Conservation (phyloP, 2,888 invertebrate species). For the Cosmia trapezina region DNA sequence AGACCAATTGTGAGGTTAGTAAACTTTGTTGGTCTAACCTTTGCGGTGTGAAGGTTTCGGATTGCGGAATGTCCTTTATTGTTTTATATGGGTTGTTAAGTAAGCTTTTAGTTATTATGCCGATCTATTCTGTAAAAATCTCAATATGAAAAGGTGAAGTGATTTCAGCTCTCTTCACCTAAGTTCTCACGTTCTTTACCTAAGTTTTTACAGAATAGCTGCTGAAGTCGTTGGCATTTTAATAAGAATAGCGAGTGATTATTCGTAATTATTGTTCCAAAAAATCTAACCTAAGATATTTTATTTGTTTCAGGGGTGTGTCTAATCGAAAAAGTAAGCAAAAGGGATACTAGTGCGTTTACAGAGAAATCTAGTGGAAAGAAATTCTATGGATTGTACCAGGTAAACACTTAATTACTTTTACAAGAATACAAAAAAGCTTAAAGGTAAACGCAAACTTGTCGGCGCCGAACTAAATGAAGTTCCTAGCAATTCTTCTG, state of each 20-base stretch:
- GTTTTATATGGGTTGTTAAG: background rate
- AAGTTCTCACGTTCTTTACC: background rate
- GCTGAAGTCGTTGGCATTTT: background rate
- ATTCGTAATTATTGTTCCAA: background rate
- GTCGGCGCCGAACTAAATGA: too few relatives aligned
- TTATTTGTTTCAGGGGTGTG: conserved; percentile 83
- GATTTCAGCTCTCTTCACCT: background rate
- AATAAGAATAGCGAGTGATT: too few relatives aligned
- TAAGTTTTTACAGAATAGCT: background rate
- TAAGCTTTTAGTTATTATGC: too few relatives aligned
- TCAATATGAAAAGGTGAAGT: background rate
- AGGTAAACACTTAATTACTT: conserved; percentile 71
- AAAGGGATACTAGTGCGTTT: conserved; percentile 78
- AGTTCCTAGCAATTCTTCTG: too few relatives aligned
- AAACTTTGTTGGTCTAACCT: conserved; percentile 18
- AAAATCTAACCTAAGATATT: background rate
- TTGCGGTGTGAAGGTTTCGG: conserved; percentile 2
- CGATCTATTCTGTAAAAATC: background rate
- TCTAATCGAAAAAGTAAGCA: conserved; percentile 85
- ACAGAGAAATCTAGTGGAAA: conserved; percentile 78
- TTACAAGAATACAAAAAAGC: background rate
- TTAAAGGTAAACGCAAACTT: too few relatives aligned
- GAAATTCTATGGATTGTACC: conserved; percentile 84
- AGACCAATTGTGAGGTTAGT: conserved; percentile 11
- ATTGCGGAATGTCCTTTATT: conserved; percentile 4